These are phyloP conservation scores for Melipona quadrifasciata DNA, from an alignment of 1,140 invertebrate species.

Conservation along the genomic window DNA sequence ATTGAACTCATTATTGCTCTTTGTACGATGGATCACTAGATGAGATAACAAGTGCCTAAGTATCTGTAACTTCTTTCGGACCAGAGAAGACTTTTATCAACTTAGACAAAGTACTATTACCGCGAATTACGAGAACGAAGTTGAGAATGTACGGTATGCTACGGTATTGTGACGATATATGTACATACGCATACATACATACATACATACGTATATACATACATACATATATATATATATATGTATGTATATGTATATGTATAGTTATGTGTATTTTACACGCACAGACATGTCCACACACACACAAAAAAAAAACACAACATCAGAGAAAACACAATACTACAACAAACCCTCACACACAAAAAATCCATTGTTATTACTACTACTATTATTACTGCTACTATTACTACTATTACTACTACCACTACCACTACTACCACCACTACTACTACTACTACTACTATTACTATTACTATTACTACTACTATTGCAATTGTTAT, in stretches of 20 bases:
- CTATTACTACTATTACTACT: constrained; percentile 45
- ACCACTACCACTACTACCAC: not conserved
- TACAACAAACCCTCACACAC: not conserved
- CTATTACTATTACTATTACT: constrained; percentile 16
- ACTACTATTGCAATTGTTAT: not conserved
- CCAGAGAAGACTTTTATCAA: constrained; percentile 80
- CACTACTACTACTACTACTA: not conserved
- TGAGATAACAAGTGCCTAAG: constrained; percentile 82
- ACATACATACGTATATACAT: no score
- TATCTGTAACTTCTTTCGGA: constrained; percentile 81
- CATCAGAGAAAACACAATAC: no score
- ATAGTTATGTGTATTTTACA: not conserved
- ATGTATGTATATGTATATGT: no score
- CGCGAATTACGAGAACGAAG: constrained; percentile 60
- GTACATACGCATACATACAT: not conserved
- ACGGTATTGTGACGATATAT: constrained; percentile 61
- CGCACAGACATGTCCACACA: not conserved
- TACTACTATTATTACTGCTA: constrained; percentile 50
- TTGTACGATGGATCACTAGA: constrained; percentile 75
- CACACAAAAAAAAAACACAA: not conserved
- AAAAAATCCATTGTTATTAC: not conserved
- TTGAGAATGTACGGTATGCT: constrained; percentile 48
- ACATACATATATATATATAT: no score
- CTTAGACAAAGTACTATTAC: constrained; percentile 73
- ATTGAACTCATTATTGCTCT: constrained; percentile 60